These are phyloP conservation scores for Brachylomia viminalis DNA, from an alignment of 2,888 invertebrate species.

Conservation along the genomic window DNA sequence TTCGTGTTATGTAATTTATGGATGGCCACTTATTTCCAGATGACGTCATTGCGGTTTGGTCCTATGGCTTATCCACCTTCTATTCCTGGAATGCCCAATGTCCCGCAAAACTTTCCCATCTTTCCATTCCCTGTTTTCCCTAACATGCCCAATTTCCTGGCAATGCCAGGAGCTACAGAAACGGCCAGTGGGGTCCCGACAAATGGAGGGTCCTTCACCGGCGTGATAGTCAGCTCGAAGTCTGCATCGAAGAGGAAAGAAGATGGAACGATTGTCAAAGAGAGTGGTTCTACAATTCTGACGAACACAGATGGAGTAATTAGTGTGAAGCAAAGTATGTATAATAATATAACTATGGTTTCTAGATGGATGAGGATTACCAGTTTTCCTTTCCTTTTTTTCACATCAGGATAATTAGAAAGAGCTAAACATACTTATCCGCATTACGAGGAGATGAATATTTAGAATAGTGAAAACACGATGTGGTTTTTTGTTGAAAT, in stretches of 20 bases:
- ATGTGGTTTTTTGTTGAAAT: background rate
- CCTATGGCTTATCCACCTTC: slow-evolving; percentile 1
- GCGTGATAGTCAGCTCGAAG: slow-evolving; percentile 65
- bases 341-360: background rate
- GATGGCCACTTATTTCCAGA: slow-evolving; percentile 58
- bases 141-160: slow-evolving; percentile 60
- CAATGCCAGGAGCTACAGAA: slow-evolving; percentile 65
- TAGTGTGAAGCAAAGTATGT: slow-evolving; percentile 53
- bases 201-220: slow-evolving; percentile 68
- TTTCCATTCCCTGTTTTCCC: slow-evolving; percentile 15
- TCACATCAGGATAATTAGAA: background rate
- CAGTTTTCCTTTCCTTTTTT: background rate
- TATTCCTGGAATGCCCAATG: slow-evolving; percentile 10
- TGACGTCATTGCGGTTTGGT: slow-evolving; percentile 44
- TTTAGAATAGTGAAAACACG: background rate
- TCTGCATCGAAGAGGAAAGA: background rate
- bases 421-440: background rate
- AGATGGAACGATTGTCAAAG: slow-evolving; percentile 40
- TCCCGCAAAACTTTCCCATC: slow-evolving; percentile 20
- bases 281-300: slow-evolving; percentile 35
- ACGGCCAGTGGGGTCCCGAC: slow-evolving; percentile 65
- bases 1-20: background rate
- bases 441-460: background rate
- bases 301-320: slow-evolving; percentile 55
- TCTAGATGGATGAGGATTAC: background rate